Evolutionary conservation across 2,113 vertebrate genomes (phyloP).

Genomic region (Mesembrinibis cayennensis): DNA sequence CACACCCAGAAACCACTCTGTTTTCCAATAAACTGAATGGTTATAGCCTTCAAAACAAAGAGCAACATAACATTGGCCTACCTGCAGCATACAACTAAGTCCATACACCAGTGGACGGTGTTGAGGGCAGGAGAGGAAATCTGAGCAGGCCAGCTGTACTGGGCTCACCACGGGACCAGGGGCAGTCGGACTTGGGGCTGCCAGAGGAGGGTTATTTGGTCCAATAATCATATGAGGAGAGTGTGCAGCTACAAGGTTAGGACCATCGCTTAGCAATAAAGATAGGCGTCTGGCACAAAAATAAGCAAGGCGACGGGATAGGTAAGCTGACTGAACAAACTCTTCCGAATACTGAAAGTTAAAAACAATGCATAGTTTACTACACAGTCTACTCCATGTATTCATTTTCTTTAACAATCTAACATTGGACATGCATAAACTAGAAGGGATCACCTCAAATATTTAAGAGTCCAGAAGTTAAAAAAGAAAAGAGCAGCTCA

Average conservation of each 20-base stretch:
- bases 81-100: slow-evolving; percentile 81
- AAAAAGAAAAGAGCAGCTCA: not conserved
- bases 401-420: not conserved
- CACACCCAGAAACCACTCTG: not conserved
- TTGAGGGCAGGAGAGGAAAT: slow-evolving; percentile 75
- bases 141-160: slow-evolving; percentile 65
- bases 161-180: slow-evolving; percentile 55
- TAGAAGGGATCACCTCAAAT: not conserved
- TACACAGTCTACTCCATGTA: not conserved
- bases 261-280: slow-evolving; percentile 68
- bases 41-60: not conserved
- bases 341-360: slow-evolving; percentile 76
- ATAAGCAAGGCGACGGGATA: slow-evolving; percentile 78
- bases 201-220: slow-evolving; percentile 55
- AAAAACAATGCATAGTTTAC: not conserved
- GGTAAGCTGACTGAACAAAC: slow-evolving; percentile 81
- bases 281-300: slow-evolving; percentile 78
- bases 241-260: slow-evolving; percentile 59
- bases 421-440: not conserved
- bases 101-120: slow-evolving; percentile 77
- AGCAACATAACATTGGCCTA: not conserved
- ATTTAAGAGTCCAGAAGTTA: not conserved
- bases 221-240: slow-evolving; percentile 71
- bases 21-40: not conserved
- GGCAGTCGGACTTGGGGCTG: slow-evolving; percentile 57